Conservation (phyloP, 2,113 vertebrate species). For the Coregonus clupeaformis region DNA sequence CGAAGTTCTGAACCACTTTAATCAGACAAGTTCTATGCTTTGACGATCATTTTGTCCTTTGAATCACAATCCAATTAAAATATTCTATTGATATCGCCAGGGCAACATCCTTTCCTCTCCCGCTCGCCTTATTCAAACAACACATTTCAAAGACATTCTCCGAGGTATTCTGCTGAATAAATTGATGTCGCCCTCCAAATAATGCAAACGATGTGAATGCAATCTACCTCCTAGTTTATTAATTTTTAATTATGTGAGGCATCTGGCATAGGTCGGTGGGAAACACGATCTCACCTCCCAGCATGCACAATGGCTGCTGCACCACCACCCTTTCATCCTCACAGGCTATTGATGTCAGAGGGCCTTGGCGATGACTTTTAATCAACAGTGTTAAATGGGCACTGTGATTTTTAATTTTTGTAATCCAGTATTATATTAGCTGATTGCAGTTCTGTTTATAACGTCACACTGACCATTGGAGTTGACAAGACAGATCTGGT, state of each 20-base stretch:
- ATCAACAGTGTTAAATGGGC: neutral
- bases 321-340: neutral
- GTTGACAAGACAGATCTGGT: too few species aligned
- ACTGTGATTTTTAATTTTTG: neutral
- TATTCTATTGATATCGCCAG: conserved; percentile 33
- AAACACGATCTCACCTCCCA: conserved; percentile 32
- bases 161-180: conserved; percentile 47
- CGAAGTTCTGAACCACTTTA: too few species aligned
- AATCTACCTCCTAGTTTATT: conserved; percentile 57
- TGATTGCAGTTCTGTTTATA: too few species aligned
- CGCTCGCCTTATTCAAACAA: conserved; percentile 16
- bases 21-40: conserved; percentile 14
- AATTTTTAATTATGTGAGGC: conserved; percentile 65
- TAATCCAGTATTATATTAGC: too few species aligned
- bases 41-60: neutral
- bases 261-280: conserved; percentile 58
- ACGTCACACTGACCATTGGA: too few species aligned
- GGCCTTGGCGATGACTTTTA: neutral
- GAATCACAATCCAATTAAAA: conserved; percentile 36
- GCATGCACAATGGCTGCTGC: neutral
- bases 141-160: conserved; percentile 40
- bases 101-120: conserved; percentile 10
- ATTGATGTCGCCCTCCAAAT: conserved; percentile 66
- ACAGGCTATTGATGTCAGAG: neutral
- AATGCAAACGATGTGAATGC: conserved; percentile 63